Base-by-base conservation (phyloP, 1,140 invertebrate genomes). In the Phocides pigmalion region DNA sequence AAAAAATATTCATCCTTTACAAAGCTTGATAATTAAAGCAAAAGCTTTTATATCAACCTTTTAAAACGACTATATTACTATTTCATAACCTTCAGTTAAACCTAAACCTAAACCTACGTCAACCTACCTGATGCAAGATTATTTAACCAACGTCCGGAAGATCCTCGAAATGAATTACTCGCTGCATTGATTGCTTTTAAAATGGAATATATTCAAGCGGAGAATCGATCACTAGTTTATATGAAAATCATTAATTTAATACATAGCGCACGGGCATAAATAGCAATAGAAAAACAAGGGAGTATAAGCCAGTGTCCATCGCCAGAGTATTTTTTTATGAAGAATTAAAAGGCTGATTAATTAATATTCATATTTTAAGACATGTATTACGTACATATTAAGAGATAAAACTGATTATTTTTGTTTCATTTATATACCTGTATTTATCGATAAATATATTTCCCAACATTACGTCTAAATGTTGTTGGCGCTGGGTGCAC, bases 351-450 rank as follows among this genome's bases (percentile, higher is more conserved):
- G 32, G 32, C 32, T 35, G 32, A n/a, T 35, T 35, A 35, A n/a
- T 35, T 35, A 12, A 35, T 35, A 11, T 35, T 35, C n/a, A 35
- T 35, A 35, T 35, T 35, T 35, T 35, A 35, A 35, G 32, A 35
- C 11, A n/a, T 35, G 0, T 35, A 11, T 35, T 35, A 35, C 2
- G 32, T 35, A n/a, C 32, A 12, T 35, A 35, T n/a, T 35, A 35
- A 35, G n/a, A 35, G n/a, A 35, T 35, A 35, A 35, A 35, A 35
- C 32, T 35, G 32, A 35, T 35, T 35, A n/a, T n/a, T 35, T 35
- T 35, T 11, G 32, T 35, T 35, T 35, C 5, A 35, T 35, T n/a
- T n/a, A 35, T 35, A 4, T 35, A 35, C 32, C n/a, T 35, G 32
- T 35, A 35, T 35, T n/a, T n/a, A n/a, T n/a, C 32, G 5, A 35